Evolutionary conservation across 1,140 invertebrate species (phyloP).

Genomic region (Drosophila novamexicana): DNA sequence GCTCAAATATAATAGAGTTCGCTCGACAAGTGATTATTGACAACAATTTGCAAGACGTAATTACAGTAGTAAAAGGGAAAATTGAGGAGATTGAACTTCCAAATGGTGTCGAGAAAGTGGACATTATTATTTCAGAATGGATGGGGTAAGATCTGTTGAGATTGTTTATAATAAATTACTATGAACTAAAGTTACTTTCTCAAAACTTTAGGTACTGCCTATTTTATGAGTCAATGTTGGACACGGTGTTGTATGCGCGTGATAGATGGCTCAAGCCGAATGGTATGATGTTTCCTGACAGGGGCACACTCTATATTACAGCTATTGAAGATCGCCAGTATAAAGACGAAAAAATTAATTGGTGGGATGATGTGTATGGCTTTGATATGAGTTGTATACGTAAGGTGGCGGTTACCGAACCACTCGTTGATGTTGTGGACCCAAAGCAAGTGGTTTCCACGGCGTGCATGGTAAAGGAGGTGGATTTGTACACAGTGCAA

Average conservation of each 20-base stretch:
- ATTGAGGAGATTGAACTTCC: constrained; percentile 92
- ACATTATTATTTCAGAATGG: constrained; percentile 99
- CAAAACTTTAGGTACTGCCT: constrained; percentile 89
- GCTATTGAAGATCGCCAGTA: constrained; percentile 99
- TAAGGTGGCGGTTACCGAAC: constrained; percentile 98
- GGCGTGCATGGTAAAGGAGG: constrained; percentile 95
- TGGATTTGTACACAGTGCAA: constrained; percentile 98
- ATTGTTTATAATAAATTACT: background rate
- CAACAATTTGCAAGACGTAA: constrained; percentile 92
- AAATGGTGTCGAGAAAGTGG: constrained; percentile 92
- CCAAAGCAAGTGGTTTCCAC: constrained; percentile 98
- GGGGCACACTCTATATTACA: constrained; percentile 93
- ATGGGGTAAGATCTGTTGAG: constrained; percentile 90
- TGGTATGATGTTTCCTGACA: constrained; percentile 94
- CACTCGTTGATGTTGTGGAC: constrained; percentile 99
- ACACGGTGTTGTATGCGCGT: constrained; percentile 96
- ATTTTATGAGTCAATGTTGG: constrained; percentile 98
- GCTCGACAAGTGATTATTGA: constrained; percentile 96
- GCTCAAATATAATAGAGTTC: constrained; percentile 98
- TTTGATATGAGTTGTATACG: constrained; percentile 99
- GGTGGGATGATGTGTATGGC: constrained; percentile 99
- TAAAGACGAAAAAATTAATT: constrained; percentile 99
- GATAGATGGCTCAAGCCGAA: constrained; percentile 96
- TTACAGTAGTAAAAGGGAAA: constrained; percentile 98
- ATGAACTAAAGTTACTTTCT: background rate